Evolutionary conservation across 2,888 invertebrate genomes (phyloP), one percentile per base, ranked within the genome.

Genomic region (Drosophila hamatofila): DNA sequence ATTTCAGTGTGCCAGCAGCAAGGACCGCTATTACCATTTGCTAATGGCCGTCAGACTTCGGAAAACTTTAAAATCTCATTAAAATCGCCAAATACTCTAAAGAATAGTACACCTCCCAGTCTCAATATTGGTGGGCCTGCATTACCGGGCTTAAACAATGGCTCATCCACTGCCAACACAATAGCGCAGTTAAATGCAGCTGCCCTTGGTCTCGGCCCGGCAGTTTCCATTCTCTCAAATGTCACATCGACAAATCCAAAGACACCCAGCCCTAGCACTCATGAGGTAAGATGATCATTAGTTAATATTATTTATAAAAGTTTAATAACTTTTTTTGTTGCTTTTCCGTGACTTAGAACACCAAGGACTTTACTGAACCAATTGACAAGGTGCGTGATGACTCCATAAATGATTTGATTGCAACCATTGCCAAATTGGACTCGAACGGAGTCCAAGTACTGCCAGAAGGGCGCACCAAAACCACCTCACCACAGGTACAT

Each of bases 341-440:
- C 0, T 5, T 16, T 21, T 9, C 0, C 1, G 4, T 44, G 0
- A 1, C 12, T 14, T 21, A 92, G 92, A 92, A 91, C 65, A 94
- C 94, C 89, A 93, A 93, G 79, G 95, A 95, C 83, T 94, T 95
- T 39, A 95, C 95, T 71, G 94, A 95, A 78, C 95, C 94, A 80
- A 94, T 97, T 89, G 97, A 97, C 93, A 96, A 96, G 91, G 96
- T 96, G 91, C 96, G 97, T 92, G 96, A 96, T 91, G 97, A 97
- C 91, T 96, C 96, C 2, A 96, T 97, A 72, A 96, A 96, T 91
- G 97, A 97, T 94, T 93, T 97, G 78, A 96, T 97, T 96, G 96
- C 96, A 67, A 97, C 97, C 68, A 97, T 97, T 91, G 97, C 97
- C 74, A 97, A 97, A 93, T 93, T 97, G 87, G 97, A 97, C 93